These are phyloP conservation scores for Eupithecia insigniata DNA, from an alignment of 2,888 invertebrate genomes.

Conservation along the genomic window DNA sequence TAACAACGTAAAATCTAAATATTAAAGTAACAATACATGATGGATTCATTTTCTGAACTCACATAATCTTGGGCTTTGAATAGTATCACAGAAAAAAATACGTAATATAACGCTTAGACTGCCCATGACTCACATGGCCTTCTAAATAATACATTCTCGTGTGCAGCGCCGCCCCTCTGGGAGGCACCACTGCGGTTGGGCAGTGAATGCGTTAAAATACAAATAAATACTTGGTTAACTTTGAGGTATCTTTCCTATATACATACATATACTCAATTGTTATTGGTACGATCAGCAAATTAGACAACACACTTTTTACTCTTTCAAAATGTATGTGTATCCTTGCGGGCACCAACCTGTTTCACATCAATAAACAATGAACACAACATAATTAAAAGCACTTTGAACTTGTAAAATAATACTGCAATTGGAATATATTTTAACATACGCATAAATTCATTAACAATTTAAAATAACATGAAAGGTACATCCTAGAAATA, in stretches of 20 bases:
- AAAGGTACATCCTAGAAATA: not conserved
- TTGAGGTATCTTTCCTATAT: no score
- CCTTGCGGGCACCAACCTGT: no score
- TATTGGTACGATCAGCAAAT: no score
- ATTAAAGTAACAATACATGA: not conserved
- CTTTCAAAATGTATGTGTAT: no score
- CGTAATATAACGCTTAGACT: not conserved
- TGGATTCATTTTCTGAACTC: not conserved
- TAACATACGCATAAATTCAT: not conserved
- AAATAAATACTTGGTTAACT: no score
- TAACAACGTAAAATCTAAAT: constrained; percentile 5
- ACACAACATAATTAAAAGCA: not conserved
- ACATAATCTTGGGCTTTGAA: not conserved
- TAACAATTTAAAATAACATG: not conserved
- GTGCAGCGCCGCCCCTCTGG: no score
- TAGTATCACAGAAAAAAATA: constrained; percentile 8
- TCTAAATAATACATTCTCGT: no score
- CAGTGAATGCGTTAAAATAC: not conserved
- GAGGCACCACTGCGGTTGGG: no score
- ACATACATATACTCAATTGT: no score
- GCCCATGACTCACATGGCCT: no score
- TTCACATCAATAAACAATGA: not conserved
- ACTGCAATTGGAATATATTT: constrained; percentile 26
- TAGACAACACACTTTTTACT: no score
- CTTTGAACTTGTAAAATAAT: constrained; percentile 10